Percentiles rank a stretch among this genome's conserved stretches.
These are phyloP conservation scores for Fabriciana adippe DNA, from an alignment of 2,888 invertebrate genomes.

Conservation along the genomic window DNA sequence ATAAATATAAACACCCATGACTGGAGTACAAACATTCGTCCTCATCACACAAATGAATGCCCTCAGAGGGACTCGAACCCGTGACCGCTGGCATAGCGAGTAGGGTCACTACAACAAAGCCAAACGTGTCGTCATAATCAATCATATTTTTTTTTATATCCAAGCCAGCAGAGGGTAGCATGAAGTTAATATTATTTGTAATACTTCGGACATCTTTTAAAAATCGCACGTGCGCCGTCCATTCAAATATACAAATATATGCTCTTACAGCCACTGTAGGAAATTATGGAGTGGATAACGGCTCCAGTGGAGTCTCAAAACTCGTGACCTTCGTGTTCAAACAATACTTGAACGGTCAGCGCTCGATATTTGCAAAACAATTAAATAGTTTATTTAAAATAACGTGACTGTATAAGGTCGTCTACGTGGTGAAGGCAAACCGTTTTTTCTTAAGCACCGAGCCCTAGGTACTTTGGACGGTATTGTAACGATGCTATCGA, in stretches of 20 bases:
- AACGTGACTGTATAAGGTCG: constrained; percentile 33
- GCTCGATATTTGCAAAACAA: constrained; percentile 42
- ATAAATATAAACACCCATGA: too few relatives aligned
- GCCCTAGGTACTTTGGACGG: constrained; percentile 7
- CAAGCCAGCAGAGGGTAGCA: too few relatives aligned
- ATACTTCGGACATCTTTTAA: too few relatives aligned
- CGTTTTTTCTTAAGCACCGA: constrained; percentile 23
- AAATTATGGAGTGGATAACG: constrained; percentile 26
- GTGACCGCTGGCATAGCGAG: too few relatives aligned
- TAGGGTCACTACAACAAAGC: too few relatives aligned
- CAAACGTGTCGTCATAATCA: too few relatives aligned
- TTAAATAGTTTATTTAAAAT: constrained; percentile 34
- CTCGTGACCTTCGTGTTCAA: constrained; percentile 63
- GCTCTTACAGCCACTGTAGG: constrained; percentile 10
- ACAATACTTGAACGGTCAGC: constrained; percentile 60
- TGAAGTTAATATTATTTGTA: too few relatives aligned
- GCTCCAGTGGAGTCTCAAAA: constrained; percentile 30
- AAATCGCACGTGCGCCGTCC: too few relatives aligned
- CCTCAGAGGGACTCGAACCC: too few relatives aligned
- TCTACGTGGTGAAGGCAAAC: constrained; percentile 27
- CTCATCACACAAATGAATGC: too few relatives aligned
- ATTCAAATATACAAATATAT: background rate
- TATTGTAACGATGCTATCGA: constrained; percentile 3
- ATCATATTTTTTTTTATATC: too few relatives aligned
- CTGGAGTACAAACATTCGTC: too few relatives aligned